Evolutionary conservation across 2,888 invertebrate genomes (phyloP).

Genomic region (Spicauda simplicius): DNA sequence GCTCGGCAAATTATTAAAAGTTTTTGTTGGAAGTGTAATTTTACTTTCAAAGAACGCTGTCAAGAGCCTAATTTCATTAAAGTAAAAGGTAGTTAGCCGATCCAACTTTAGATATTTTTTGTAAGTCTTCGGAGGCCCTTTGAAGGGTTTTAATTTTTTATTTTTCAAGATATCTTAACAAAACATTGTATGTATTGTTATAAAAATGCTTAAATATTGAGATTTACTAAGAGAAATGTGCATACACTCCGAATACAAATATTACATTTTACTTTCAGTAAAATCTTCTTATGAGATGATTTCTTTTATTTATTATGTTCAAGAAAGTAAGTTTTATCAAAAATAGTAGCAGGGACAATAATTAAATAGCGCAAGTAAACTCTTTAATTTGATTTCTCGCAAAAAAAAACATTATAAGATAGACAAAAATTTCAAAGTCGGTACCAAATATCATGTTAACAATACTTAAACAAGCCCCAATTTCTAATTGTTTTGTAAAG

Average conservation of each 20-base stretch:
- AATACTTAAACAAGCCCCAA: not conserved
- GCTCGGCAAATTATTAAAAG: constrained; percentile 22
- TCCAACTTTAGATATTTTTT: not conserved
- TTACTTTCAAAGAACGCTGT: constrained; percentile 8
- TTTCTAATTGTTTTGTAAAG: constrained; percentile 16
- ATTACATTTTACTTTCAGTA: no score
- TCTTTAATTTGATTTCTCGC: not conserved
- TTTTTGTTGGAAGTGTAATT: constrained; percentile 7
- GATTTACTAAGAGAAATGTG: no score
- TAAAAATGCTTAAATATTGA: no score
- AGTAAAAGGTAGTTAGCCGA: constrained; percentile 8
- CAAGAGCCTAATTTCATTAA: constrained; percentile 27
- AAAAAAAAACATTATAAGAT: not conserved
- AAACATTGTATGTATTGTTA: not conserved
- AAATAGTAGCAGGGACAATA: no score
- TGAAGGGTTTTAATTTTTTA: not conserved
- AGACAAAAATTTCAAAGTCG: not conserved
- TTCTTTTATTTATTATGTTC: no score
- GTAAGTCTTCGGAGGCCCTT: not conserved
- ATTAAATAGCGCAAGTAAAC: not conserved
- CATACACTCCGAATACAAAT: no score
- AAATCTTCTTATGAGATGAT: no score
- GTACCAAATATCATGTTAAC: constrained; percentile 1
- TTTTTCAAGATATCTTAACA: not conserved
- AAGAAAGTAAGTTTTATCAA: no score